Evolutionary conservation across 2,888 invertebrate species (phyloP), one percentile per base, ranked within the genome.

Genomic region (Cosmopolites sordidus): DNA sequence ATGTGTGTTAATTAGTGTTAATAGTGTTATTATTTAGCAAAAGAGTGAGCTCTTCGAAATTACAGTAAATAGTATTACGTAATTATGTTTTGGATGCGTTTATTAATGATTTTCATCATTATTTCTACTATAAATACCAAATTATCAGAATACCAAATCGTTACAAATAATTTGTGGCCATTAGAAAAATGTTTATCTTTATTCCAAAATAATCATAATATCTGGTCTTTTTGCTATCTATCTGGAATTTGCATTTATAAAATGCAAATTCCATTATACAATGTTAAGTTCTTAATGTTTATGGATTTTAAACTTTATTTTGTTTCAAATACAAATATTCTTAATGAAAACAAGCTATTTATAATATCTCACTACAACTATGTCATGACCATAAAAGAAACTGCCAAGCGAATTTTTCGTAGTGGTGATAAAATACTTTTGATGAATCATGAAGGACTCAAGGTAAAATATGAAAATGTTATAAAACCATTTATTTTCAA

Each of bases 371-470:
- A 16, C 4, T 15, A 14, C 29, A 41, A 45, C 15, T 45, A 48
- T 37, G 18, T 39, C 15, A 6, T 45, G 4, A 54, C 27, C 8
- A 38, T 54, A 5, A 42, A 29, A 42, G 12, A 5, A 1, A 3
- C 39, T 5, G 54, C 15, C 8, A 22, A 17, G 15, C 2, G 43
- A 1, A 16, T 39, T 12, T 54, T 54, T 45, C 15, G 42, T 11
- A 5, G 27, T 5, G 54, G 54, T 15, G 54, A 54, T 38, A 54
- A 54, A 42, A 41, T 54, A 22, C 12, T 54, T 8, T 22, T 54
- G 2, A 16, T 39, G 12, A 54, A 54, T 27, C 49, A 49, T 39
- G 14, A 44, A 8, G 38, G 29, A 18, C 16, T 16, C 2, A 11
- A 14, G 4, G 12, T 54, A 6, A 11, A 17, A 30, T 49, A 48